Base-by-base conservation (phyloP, 1,140 invertebrate species). In the Achatina immaculata region DNA sequence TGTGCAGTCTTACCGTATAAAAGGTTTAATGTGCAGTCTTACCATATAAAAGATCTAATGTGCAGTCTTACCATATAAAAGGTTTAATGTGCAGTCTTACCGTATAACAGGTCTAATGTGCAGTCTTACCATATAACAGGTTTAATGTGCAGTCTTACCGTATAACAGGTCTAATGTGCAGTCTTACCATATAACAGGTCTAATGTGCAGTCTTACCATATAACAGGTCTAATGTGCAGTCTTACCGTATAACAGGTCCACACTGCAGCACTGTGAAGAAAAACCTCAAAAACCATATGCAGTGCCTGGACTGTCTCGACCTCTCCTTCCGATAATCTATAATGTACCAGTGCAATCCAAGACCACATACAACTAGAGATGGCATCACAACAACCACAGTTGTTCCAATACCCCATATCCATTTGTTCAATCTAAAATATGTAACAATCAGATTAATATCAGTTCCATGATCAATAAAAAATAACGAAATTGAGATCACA, bases 221-320 rank as follows among this genome's bases (percentile, higher is more conserved):
- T n/a, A n/a, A n/a, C n/a, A n/a, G n/a, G n/a, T n/a, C n/a, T n/a
- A n/a, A n/a, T n/a, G n/a, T n/a, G n/a, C n/a, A n/a, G n/a, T n/a
- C n/a, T 11, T 73, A 88, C 87, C 88, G 85, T n/a, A 89, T 78
- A 69, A 86, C 83, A 40, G 86, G 86, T 65, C 84, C 87, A 76
- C 87, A 40, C 69, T 85, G 83, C 7, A 88, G 84, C 62, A 85
- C 72, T 21, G 87, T 85, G 42, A 85, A 85, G 11, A 87, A 66
- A 40, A 87, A 80, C 40, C 87, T 75, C 16, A 83, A 81, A 68
- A 86, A 76, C 88, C 88, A 88, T 48, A 62, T 3, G 11, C 58
- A 34, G 9, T 19, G 4, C 14, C 51, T 21, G 14, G 51, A 4
- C 16, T 62, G 58, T 31, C 45, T 73, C 40, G 72, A n/a, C 43